Evolutionary conservation across 2,113 vertebrate genomes (phyloP).

Genomic region (Ophthalmolycus amberensis): DNA sequence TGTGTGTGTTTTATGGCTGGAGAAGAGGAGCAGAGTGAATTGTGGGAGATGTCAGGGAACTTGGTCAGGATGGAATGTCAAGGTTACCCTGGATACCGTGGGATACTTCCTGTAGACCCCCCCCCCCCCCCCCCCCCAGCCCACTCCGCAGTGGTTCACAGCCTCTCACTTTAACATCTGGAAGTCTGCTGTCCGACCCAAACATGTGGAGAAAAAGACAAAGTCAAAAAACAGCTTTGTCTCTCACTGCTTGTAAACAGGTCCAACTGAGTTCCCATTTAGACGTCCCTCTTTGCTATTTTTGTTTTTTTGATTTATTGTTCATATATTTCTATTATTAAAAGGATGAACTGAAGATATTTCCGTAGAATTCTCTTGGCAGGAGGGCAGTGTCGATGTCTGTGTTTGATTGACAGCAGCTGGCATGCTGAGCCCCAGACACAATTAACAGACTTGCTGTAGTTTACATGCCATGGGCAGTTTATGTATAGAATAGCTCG

Average conservation of each 20-base stretch:
- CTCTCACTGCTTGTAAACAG: slow-evolving; percentile 49
- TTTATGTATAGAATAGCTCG: not conserved
- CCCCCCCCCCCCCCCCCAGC: slow-evolving; percentile 14
- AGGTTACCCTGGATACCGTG: slow-evolving; percentile 85
- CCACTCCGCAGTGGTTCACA: slow-evolving; percentile 65
- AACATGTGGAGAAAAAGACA: slow-evolving; percentile 64
- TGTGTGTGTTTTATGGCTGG: slow-evolving; percentile 47
- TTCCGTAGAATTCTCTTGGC: not conserved
- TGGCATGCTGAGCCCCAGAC: not conserved
- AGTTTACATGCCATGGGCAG: not conserved
- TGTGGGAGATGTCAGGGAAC: slow-evolving; percentile 82
- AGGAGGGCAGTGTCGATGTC: not conserved
- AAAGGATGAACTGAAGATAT: not conserved
- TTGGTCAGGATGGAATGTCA: slow-evolving; percentile 81
- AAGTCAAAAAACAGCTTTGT: slow-evolving; percentile 39
- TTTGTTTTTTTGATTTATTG: not conserved
- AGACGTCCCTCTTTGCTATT: not conserved
- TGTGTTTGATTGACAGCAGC: slow-evolving; percentile 2
- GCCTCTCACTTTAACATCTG: slow-evolving; percentile 80
- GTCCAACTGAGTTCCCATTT: not conserved
- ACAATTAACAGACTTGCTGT: not conserved
- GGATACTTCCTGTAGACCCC: slow-evolving; percentile 84
- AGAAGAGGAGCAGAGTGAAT: slow-evolving; percentile 61
- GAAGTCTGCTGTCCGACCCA: slow-evolving; percentile 69
- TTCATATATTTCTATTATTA: not conserved